Evolutionary conservation across 2,797 vertebrate species (phyloP).

Genomic region (Catamblyrhynchus diadema): DNA sequence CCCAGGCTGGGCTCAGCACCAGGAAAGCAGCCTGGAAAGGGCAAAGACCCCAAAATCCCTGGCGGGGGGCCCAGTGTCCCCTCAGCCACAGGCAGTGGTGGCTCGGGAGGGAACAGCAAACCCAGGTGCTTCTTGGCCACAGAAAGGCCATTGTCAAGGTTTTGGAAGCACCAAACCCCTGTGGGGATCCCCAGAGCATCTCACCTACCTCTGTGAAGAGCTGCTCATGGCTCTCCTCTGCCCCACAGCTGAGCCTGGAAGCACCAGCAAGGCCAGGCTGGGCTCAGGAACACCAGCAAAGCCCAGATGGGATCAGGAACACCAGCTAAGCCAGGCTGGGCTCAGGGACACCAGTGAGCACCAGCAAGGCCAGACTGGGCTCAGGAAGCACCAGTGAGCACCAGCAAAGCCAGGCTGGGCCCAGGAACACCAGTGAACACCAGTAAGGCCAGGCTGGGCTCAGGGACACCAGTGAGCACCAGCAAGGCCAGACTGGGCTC

Average conservation of each 20-base stretch:
- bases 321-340: too few species aligned
- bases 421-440: too few species aligned
- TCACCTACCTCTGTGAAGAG: neutral
- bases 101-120: neutral
- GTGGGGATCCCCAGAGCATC: neutral
- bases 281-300: too few species aligned
- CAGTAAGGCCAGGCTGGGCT: too few species aligned
- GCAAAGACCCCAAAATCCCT: neutral
- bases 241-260: neutral
- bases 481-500: too few species aligned
- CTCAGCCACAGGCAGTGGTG: neutral
- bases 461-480: too few species aligned
- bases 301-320: too few species aligned
- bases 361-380: too few species aligned
- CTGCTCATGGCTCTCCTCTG: neutral
- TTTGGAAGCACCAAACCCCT: neutral
- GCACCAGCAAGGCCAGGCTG: too few species aligned
- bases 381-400: too few species aligned
- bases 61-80: accelerated
- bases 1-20: neutral
- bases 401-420: too few species aligned
- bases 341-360: too few species aligned
- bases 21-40: neutral
- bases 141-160: neutral
- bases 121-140: accelerated